phyloP scores from a whole-genome alignment of 53 echinoderm and acorn worm species.

The Luidia sarsii region DNA sequence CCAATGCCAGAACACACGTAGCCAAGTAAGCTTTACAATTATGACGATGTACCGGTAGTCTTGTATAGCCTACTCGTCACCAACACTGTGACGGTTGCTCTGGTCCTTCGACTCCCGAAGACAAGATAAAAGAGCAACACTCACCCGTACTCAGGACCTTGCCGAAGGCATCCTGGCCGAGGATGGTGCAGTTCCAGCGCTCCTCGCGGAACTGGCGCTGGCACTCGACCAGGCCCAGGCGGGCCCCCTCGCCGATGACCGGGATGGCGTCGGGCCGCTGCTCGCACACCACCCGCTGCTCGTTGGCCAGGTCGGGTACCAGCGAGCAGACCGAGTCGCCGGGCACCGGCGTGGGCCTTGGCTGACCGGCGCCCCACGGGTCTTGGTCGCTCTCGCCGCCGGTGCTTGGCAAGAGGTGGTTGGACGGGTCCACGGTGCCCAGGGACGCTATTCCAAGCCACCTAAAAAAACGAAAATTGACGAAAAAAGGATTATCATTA shows the following conservation, averaged over 20 bases:
- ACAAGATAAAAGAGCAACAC: too few relatives aligned
- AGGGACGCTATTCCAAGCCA: constrained; percentile 86
- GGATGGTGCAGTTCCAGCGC: constrained; percentile 92
- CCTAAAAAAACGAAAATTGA: too few relatives aligned
- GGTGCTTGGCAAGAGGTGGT: background rate
- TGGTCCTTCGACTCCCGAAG: too few relatives aligned
- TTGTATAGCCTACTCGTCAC: too few relatives aligned
- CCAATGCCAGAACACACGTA: too few relatives aligned
- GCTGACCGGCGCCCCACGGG: background rate
- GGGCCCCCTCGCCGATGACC: constrained; percentile 82
- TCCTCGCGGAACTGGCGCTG: constrained; percentile 85
- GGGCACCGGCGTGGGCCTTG: background rate
- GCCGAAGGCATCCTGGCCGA: constrained; percentile 77
- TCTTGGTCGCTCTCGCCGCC: background rate
- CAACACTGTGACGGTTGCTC: too few relatives aligned
- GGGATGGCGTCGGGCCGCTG: constrained; percentile 65
- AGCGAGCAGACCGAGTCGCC: constrained; percentile 32
- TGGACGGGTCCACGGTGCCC: constrained; percentile 56
- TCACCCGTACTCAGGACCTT: constrained; percentile 73
- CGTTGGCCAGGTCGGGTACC: constrained; percentile 59
- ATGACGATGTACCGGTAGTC: too few relatives aligned
- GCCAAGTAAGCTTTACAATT: too few relatives aligned
- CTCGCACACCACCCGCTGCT: constrained; percentile 73
- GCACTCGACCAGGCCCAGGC: constrained; percentile 84
- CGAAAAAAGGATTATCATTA: too few relatives aligned